Conservation (phyloP, 2,113 vertebrate genomes). For the Origma solitaria region DNA sequence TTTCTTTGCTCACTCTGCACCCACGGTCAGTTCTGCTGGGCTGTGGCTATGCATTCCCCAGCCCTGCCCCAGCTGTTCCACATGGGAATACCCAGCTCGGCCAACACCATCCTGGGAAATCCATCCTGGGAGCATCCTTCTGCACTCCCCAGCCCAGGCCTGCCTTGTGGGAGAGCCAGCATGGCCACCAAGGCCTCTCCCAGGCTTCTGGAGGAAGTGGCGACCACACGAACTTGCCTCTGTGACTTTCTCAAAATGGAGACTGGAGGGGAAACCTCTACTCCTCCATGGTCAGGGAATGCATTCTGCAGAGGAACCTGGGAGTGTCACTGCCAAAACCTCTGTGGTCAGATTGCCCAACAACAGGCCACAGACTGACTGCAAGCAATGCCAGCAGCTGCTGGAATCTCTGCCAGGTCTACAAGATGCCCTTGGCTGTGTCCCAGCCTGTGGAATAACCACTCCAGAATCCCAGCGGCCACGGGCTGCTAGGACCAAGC, state of each 20-base stretch:
- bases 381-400: neutral
- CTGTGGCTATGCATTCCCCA: neutral
- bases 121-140: neutral
- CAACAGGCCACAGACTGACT: neutral
- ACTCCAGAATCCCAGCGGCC: neutral
- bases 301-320: neutral
- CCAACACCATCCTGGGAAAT: accelerated
- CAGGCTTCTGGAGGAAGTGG: neutral
- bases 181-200: neutral
- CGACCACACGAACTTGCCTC: neutral
- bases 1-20: neutral
- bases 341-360: neutral
- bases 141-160: neutral
- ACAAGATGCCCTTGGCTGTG: neutral
- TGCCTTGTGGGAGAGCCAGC: neutral
- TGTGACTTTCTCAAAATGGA: neutral
- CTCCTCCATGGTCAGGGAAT: neutral
- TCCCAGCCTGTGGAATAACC: neutral
- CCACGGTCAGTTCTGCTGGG: neutral
- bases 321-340: neutral
- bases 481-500: neutral
- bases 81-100: neutral
- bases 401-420: neutral
- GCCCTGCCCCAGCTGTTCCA: neutral
- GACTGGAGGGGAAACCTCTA: neutral